These are phyloP conservation scores for Drosophila stalkeri DNA, from an alignment of 2,888 invertebrate genomes.

Conservation along the genomic window DNA sequence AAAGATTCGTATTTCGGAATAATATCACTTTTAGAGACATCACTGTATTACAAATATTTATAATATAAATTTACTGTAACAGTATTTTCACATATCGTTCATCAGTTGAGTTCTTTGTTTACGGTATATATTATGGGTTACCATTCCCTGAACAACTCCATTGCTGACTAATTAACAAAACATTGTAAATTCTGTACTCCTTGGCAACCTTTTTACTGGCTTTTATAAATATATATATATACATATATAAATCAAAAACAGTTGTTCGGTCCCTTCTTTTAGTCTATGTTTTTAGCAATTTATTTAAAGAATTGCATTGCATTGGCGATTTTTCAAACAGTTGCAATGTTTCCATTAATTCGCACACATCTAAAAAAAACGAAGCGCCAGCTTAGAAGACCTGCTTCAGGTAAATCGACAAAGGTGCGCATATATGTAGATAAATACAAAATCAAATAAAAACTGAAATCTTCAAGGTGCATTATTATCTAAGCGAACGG, in stretches of 20 bases:
- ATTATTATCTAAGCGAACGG: conserved; percentile 16
- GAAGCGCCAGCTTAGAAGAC: conserved; percentile 6
- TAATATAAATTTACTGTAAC: background rate
- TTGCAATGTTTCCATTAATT: conserved; percentile 3
- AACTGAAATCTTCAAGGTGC: conserved; percentile 16
- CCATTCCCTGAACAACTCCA: background rate
- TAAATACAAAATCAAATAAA: background rate
- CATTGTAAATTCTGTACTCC: background rate
- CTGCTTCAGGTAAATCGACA: background rate
- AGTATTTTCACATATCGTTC: conserved; percentile 1
- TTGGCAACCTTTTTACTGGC: conserved; percentile 9
- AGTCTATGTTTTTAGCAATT: background rate
- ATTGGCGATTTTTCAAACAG: conserved; percentile 1
- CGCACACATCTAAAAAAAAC: conserved; percentile 4
- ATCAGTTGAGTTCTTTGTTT: conserved; percentile 18
- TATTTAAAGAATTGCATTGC: background rate
- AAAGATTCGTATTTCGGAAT: background rate
- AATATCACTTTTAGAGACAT: background rate
- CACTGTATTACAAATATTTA: background rate
- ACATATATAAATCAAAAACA: conserved; percentile 32
- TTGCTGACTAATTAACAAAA: conserved; percentile 33
- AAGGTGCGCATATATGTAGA: conserved; percentile 6
- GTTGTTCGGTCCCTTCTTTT: conserved; percentile 32
- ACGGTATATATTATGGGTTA: background rate
- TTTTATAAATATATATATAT: background rate